Evolutionary conservation across 2,888 invertebrate genomes (phyloP).

Genomic region (Ashinkailepas kermadecensis): DNA sequence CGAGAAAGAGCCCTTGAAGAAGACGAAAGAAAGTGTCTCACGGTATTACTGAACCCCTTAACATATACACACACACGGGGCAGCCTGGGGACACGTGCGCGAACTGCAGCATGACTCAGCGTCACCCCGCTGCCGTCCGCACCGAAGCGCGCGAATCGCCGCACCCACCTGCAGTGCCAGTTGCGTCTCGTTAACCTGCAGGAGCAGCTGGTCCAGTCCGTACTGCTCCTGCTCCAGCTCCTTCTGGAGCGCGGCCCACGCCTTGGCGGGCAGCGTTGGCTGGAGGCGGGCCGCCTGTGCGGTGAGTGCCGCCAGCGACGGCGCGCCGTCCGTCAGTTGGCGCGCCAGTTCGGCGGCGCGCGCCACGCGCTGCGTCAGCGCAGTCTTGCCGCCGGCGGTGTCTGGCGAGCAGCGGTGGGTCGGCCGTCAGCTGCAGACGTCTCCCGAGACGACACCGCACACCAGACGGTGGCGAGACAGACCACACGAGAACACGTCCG

Average conservation of each 20-base stretch:
- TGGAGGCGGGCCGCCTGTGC: conserved; percentile 58
- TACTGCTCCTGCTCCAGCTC: conserved; percentile 65
- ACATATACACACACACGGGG: too few relatives aligned
- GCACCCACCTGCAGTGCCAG: conserved; percentile 64
- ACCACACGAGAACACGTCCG: too few relatives aligned
- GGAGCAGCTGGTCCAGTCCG: conserved; percentile 24
- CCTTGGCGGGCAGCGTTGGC: conserved; percentile 64
- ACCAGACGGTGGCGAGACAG: too few relatives aligned
- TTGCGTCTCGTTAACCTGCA: neutral
- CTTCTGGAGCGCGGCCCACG: conserved; percentile 74
- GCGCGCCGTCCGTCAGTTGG: conserved; percentile 64
- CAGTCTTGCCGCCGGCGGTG: conserved; percentile 75
- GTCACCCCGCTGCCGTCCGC: too few relatives aligned
- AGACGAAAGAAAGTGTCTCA: too few relatives aligned
- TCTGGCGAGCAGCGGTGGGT: conserved; percentile 45
- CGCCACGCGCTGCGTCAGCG: conserved; percentile 68
- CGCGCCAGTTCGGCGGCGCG: conserved; percentile 75
- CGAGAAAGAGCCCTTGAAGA: too few relatives aligned
- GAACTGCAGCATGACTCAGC: too few relatives aligned
- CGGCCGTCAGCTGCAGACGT: too few relatives aligned
- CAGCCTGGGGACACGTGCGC: too few relatives aligned
- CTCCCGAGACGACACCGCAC: too few relatives aligned
- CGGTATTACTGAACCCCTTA: too few relatives aligned
- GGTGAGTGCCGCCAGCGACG: conserved; percentile 65
- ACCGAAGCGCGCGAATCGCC: too few relatives aligned